A percentile compares a stretch with the other conserved stretches of the same genome.
phyloP scores from a whole-genome alignment of 2,797 vertebrate genomes.

The Cyclura pinguis region DNA sequence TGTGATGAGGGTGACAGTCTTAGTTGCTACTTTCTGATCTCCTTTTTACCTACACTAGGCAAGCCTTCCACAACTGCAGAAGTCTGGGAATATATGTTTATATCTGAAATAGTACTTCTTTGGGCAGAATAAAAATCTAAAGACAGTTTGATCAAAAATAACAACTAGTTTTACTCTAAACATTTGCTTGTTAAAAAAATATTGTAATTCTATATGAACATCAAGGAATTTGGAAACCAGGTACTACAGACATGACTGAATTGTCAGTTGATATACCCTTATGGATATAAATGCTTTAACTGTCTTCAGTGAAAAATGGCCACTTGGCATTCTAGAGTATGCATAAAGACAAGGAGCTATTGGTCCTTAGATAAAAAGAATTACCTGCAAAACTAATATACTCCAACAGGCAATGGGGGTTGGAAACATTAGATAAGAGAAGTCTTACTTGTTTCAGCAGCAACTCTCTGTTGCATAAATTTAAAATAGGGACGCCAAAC shows the following conservation, averaged over 20 bases:
- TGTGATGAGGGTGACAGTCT: neutral
- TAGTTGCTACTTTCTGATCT: neutral
- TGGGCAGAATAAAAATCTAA: neutral
- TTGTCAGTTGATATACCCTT: neutral
- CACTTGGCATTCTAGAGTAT: constrained; percentile 6
- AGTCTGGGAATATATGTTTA: neutral
- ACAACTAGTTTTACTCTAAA: neutral
- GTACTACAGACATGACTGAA: neutral
- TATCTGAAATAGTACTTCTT: neutral
- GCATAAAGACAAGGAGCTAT: constrained; percentile 15
- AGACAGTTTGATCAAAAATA: neutral
- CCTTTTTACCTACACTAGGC: neutral
- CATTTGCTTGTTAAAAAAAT: neutral
- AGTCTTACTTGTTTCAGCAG: constrained; percentile 34
- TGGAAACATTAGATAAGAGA: neutral
- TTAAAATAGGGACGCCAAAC: constrained; percentile 30
- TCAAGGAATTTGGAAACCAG: neutral
- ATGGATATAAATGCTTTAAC: constrained; percentile 29
- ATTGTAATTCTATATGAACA: neutral
- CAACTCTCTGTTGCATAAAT: constrained; percentile 15
- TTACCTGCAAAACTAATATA: constrained; percentile 30
- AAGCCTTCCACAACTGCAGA: neutral
- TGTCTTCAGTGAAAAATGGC: constrained; percentile 10
- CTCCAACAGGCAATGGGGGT: neutral
- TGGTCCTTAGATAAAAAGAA: constrained; percentile 30